Evolutionary conservation across 2,888 invertebrate genomes (phyloP), one percentile per base, ranked within the genome.

Genomic region (Notodonta dromedarius): DNA sequence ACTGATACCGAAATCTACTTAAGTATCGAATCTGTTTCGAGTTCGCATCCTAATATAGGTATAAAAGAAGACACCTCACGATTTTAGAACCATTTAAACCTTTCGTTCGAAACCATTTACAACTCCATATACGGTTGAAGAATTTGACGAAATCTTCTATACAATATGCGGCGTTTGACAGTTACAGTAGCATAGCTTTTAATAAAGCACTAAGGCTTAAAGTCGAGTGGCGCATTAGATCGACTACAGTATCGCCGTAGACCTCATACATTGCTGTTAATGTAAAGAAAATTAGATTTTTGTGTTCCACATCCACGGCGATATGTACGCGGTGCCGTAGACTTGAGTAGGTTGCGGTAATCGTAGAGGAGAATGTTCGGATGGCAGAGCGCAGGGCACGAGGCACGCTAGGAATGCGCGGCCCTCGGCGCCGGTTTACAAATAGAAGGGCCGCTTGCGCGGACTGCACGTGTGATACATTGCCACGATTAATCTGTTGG

Each of bases 371-470:
- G 70, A 75, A 70, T 72, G 76, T 62, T 69, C 73, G 78, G 78
- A 79, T 74, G 78, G 83, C 78, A 80, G 82, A 71, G 86, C 83
- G 83, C 84, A 85, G 84, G 85, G 89, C 89, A 82, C 86, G 87
- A 86, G 89, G 88, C 88, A 88, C 79, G 91, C 86, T 77, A 80
- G 91, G 93, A 92, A 93, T 93, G 93, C 84, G 85, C 86, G 88
- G 90, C 91, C 90, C 89, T 88, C 90, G 90, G 90, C 91, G 91
- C 92, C 91, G 88, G 91, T 90, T 91, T 91, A 93, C 93, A 92
- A 91, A 92, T 92, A 93, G 91, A 93, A 93, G 91, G 91, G 90
- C 91, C 89, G 85, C 89, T 86, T 88, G 87, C 82, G 82, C 86
- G 84, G 84, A 85, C 88, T 89, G 89, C 92, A 90, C 90, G 90